Conservation (phyloP, 2,888 invertebrate species). For the Epinotia demarniana region DNA sequence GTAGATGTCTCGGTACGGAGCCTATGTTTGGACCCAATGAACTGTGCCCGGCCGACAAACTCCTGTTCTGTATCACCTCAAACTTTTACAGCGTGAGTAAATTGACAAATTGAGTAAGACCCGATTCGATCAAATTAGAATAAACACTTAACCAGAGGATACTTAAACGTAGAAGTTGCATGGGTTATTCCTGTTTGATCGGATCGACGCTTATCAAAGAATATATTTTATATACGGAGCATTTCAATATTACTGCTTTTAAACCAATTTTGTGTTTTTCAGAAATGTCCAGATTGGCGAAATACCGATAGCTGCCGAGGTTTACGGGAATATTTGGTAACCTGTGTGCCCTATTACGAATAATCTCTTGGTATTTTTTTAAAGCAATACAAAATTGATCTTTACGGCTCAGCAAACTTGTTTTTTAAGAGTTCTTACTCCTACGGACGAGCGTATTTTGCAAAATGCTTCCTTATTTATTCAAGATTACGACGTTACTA, state of each 20-base stretch:
- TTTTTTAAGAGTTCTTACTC: background rate
- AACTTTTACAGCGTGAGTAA: background rate
- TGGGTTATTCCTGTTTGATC: too few relatives aligned
- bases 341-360: slow-evolving; percentile 57
- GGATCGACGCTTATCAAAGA: too few relatives aligned
- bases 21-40: background rate
- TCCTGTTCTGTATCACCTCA: background rate
- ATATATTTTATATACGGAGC: too few relatives aligned
- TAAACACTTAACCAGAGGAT: too few relatives aligned
- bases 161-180: too few relatives aligned
- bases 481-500: too few relatives aligned
- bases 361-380: background rate
- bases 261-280: slow-evolving; percentile 49
- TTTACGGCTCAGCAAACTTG: too few relatives aligned
- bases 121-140: too few relatives aligned
- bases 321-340: slow-evolving; percentile 59
- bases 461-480: too few relatives aligned
- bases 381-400: too few relatives aligned
- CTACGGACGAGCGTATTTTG: too few relatives aligned
- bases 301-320: slow-evolving; percentile 58
- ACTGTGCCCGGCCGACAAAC: background rate
- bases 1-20: background rate
- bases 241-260: background rate
- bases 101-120: background rate
- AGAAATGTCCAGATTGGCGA: slow-evolving; percentile 70